Evolutionary conservation across 1,140 invertebrate genomes (phyloP).

Genomic region (Lineus longissimus): DNA sequence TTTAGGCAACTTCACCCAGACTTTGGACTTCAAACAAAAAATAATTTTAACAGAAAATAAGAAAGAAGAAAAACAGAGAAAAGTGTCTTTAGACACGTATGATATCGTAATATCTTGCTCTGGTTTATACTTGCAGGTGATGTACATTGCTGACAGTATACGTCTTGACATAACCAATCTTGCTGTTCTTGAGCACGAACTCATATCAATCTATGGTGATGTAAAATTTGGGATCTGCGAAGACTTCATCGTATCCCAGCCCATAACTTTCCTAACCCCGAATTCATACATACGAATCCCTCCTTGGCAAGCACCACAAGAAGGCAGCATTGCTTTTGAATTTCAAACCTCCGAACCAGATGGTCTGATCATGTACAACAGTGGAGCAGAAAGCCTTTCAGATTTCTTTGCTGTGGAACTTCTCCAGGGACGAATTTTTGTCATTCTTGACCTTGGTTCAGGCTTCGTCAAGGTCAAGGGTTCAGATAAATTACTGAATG

Average conservation of each 20-base stretch:
- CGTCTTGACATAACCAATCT: slow-evolving; percentile 84
- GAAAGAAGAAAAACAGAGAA: too few species aligned
- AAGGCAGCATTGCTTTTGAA: slow-evolving; percentile 80
- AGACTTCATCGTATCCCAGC: slow-evolving; percentile 76
- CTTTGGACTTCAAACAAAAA: slow-evolving; percentile 10
- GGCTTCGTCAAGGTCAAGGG: slow-evolving; percentile 72
- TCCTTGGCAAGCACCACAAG: slow-evolving; percentile 82
- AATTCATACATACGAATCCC: slow-evolving; percentile 77
- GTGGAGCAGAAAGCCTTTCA: slow-evolving; percentile 57
- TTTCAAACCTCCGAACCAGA: slow-evolving; percentile 90
- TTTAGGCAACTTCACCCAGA: not conserved
- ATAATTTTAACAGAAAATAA: slow-evolving; percentile 8
- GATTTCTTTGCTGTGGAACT: slow-evolving; percentile 93
- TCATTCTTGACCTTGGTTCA: slow-evolving; percentile 88
- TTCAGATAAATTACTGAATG: slow-evolving; percentile 63
- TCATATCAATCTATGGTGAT: slow-evolving; percentile 82
- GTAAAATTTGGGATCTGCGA: slow-evolving; percentile 81
- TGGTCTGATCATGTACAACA: slow-evolving; percentile 88
- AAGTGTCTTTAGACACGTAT: too few species aligned
- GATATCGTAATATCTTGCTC: too few species aligned
- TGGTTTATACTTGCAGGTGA: slow-evolving; percentile 64
- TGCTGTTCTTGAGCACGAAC: slow-evolving; percentile 75
- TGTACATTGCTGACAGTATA: slow-evolving; percentile 84
- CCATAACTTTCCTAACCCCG: slow-evolving; percentile 84
- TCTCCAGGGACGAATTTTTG: slow-evolving; percentile 85